Evolutionary conservation across 2,113 vertebrate genomes (phyloP), one percentile per base, ranked within the genome.

Genomic region (Phylloscopus trochilus): DNA sequence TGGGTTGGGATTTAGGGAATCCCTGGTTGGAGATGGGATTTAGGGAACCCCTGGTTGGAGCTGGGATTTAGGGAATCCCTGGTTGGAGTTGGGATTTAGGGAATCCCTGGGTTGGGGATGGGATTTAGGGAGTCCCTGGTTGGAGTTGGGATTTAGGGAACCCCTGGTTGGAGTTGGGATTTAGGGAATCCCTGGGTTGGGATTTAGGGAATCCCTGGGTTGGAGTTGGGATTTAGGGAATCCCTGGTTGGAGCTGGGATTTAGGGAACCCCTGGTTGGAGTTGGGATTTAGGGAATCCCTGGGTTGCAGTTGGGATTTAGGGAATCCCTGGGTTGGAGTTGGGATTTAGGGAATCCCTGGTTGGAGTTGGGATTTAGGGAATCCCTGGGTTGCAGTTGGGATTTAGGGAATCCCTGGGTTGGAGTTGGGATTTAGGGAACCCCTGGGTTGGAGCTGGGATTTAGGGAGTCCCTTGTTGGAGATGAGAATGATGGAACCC

Each of bases 171-270:
- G 41, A 41, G 27, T 51, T 85, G 78, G 90, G 67, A n/a, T n/a
- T 91, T 82, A 67, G 91, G 87, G 69, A 77, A 80, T 84, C 27
- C 70, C 84, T n/a, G n/a, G n/a, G n/a, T n/a, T n/a, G n/a, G n/a
- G n/a, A n/a, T n/a, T n/a, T n/a, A n/a, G n/a, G n/a, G 39, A 41
- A 41, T 41, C 39, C 39, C n/a, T 18, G 22, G 44, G 20, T 21
- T 33, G 4, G 78, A 60, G 83, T 2, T 56, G 8, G 14, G 41
- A 41, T 13, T 41, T 13, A 41, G 41, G 41, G 41, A 41, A 13
- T 41, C 41, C 41, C 35, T 18, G 47, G 20, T 24, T 35, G 5
- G 78, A 60, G 83, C 2, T 56, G 8, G 13, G 41, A 13, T 13
- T 41, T 13, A 6, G 41, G 41, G 41, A 41, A 41, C 14, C 41